Evolutionary conservation across 2,113 vertebrate genomes (phyloP), one percentile per base, ranked within the genome.

Genomic region (Tinamus guttatus): DNA sequence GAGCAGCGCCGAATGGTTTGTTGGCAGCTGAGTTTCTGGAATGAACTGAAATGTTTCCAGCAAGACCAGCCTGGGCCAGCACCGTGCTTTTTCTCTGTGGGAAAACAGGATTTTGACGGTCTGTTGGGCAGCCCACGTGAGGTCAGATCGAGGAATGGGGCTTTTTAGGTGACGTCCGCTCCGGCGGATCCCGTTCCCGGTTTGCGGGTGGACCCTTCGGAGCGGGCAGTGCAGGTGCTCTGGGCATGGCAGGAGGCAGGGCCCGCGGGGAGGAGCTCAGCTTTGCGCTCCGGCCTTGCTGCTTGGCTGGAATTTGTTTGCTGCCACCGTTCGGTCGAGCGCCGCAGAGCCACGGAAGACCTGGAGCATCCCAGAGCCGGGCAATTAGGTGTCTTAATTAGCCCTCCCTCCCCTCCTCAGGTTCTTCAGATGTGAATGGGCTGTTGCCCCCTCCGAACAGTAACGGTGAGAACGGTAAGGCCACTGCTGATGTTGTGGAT

Each of bases 401-500:
- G 3, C 2, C 9, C 40, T 20, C 12, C 63, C 49, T 60, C 11
- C 9, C 24, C 21, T 7, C 15, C 4, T 6, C 96, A 99, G 99
- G 99, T 81, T 98, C 98, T 87, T 98, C 99, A 2, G 99, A 99
- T 6, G 95, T 98, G 62, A 99, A 98, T 1, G 98, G 99, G 74
- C 98, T 99, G 60, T 98, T 98, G 16, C 97, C 98, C 13, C 73
- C 98, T 10, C 98, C 99, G 65, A 99, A 97, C 84, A 90, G 98
- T 69, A 98, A 98, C 12, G 97, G 98, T 13, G 98, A 99, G 98
- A 98, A 99, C 0, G 99, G 98, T 71, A 99, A 99, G 87, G 98
- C 98, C 3, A 89, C 98, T 0, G 98, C 99, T 0, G 99, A 98
- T 0, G 99, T 99, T 36, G 99, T 99, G 95, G 99, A 99, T 97